These are phyloP conservation scores for Manacus vitellinus DNA, from an alignment of 2,113 vertebrate genomes.

Conservation along the genomic window DNA sequence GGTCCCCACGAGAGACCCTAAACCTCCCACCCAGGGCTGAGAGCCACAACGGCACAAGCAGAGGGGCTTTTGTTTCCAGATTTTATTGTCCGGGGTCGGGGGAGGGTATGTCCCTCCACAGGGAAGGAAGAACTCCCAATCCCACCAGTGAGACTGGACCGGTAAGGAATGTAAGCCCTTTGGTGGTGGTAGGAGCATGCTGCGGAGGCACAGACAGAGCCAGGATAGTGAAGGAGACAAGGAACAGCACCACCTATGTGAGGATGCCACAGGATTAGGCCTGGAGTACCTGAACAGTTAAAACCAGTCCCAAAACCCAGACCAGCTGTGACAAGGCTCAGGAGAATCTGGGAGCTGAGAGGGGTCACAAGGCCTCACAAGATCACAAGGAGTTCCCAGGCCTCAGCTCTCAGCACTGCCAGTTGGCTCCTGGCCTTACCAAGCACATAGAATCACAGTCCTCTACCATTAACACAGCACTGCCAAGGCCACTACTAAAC, in stretches of 20 bases:
- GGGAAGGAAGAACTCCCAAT: neutral
- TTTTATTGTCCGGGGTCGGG: constrained; percentile 14
- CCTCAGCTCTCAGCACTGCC: neutral
- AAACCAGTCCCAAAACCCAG: neutral
- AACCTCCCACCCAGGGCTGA: neutral
- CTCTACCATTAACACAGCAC: neutral
- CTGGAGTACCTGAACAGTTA: neutral
- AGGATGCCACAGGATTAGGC: neutral
- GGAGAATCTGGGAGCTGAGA: neutral
- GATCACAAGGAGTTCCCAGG: neutral
- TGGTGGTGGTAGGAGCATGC: accelerated
- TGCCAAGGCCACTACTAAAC: neutral
- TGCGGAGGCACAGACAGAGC: neutral
- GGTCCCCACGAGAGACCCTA: neutral
- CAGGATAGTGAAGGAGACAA: neutral
- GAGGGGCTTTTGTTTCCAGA: neutral
- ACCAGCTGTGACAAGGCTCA: accelerated
- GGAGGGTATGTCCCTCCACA: accelerated
- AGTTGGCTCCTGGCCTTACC: neutral
- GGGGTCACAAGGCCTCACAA: neutral
- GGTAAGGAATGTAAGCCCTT: neutral
- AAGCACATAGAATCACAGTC: neutral
- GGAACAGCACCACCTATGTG: neutral
- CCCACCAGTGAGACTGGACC: neutral
- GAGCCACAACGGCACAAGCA: neutral